Evolutionary conservation across 2,797 vertebrate genomes (phyloP).

Genomic region (Psittacula echo): DNA sequence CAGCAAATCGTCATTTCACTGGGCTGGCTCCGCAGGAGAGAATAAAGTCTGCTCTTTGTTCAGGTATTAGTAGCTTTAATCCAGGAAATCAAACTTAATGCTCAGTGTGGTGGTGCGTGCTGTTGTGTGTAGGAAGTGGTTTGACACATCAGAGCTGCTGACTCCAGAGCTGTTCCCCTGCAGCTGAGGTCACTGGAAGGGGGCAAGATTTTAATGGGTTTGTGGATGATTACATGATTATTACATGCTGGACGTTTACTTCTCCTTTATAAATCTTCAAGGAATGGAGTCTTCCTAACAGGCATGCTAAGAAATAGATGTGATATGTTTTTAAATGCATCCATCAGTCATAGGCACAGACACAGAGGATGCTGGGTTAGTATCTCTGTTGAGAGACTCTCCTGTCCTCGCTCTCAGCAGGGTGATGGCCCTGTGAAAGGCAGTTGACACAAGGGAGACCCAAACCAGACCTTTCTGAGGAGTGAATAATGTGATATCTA

Average conservation of each 20-base stretch:
- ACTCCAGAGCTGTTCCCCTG: neutral
- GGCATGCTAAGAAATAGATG: neutral
- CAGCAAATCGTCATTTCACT: neutral
- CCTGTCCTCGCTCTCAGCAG: neutral
- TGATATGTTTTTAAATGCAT: neutral
- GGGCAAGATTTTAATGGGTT: neutral
- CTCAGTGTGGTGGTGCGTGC: neutral
- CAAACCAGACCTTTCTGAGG: neutral
- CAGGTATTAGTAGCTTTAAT: conserved; percentile 33
- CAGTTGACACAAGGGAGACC: neutral
- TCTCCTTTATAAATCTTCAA: neutral
- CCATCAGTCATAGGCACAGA: neutral
- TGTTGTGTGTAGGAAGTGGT: conserved; percentile 45
- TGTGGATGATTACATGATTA: neutral
- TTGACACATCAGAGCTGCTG: conserved; percentile 52
- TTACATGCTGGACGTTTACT: neutral
- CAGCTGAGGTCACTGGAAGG: neutral
- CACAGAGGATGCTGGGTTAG: neutral
- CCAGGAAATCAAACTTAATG: conserved; percentile 48
- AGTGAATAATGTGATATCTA: neutral
- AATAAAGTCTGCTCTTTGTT: conserved; percentile 29
- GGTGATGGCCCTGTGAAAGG: neutral
- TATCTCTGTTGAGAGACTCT: neutral
- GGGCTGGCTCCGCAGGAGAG: neutral
- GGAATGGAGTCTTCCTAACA: neutral